Evolutionary conservation across 2,888 invertebrate species (phyloP), one percentile per base, ranked within the genome.

Genomic region (Digitonthophagus gazella): DNA sequence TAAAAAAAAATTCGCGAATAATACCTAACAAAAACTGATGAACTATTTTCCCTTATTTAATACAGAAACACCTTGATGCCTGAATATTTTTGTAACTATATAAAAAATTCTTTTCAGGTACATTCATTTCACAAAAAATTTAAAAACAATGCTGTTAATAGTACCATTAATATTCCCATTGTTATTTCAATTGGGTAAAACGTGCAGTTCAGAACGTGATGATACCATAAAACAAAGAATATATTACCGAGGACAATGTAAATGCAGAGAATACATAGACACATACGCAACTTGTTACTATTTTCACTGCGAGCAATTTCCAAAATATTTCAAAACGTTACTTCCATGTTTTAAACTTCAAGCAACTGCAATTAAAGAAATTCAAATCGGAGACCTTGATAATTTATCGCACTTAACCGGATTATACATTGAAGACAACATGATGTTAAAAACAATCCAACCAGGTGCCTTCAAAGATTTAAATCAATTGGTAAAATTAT

Each of bases 341-440:
- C 82, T 84, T 16, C 80, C 83, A 57, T 73, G 79, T 0, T 78
- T 88, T 2, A 81, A 83, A 74, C 81, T 88, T 3, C 83, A 85
- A 67, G 85, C 85, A 1, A 84, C 88, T 1, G 82, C 82, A n/a
- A 85, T 88, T 11, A 78, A 76, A 2, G 76, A 80, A 71, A 81
- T 88, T 5, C 72, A 72, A 2, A 79, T 78, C 69, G 85, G 84
- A n/a, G 85, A 85, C 74, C 77, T 87, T 1, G 68, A 70, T 77
- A 83, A 74, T 71, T 74, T 19, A 5, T 77, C 76, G 20, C 81
- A 84, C 67, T 73, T 88, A 56, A 80, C 80, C 74, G 78, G 79
- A 2, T 76, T 88, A 8, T 83, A 85, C 72, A 84, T 88, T 68
- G 88, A 88, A 77, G 86, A 85, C 0, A 88, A 88, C 73, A 84